Conservation (phyloP, 2,113 vertebrate species). For the Eptatretus burgeri region DNA sequence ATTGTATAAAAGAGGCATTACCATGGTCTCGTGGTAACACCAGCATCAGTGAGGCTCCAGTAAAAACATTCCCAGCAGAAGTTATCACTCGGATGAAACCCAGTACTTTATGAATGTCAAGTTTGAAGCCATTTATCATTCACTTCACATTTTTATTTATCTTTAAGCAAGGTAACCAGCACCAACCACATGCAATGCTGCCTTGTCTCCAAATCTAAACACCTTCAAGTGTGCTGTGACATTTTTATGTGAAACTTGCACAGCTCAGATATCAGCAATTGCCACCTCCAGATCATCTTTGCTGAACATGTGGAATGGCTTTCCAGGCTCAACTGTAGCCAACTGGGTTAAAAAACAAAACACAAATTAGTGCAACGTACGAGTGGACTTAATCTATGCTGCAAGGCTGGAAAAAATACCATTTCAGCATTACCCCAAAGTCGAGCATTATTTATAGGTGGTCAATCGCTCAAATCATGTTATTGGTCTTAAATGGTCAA, state of each 20-base stretch:
- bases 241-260: not conserved
- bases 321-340: constrained; percentile 62
- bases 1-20: no score
- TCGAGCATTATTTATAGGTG: constrained; percentile 14
- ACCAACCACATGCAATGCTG: not conserved
- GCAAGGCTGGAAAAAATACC: not conserved
- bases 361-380: not conserved
- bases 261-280: constrained; percentile 70
- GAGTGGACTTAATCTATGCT: constrained; percentile 7
- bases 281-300: constrained; percentile 94
- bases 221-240: not conserved
- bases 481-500: no score
- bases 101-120: no score
- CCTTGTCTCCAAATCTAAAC: not conserved
- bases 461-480: constrained; percentile 13
- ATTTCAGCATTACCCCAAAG: no score
- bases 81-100: no score
- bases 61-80: no score
- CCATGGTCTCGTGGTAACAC: no score
- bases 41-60: no score
- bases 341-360: constrained; percentile 24
- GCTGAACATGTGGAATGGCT: constrained; percentile 93
- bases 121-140: not conserved
- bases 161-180: not conserved
- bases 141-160: not conserved